A percentile compares a stretch with the other conserved stretches of the same genome.
These are phyloP conservation scores for Aporrectodea caliginosa DNA, from an alignment of 1,140 invertebrate species.

Conservation along the genomic window DNA sequence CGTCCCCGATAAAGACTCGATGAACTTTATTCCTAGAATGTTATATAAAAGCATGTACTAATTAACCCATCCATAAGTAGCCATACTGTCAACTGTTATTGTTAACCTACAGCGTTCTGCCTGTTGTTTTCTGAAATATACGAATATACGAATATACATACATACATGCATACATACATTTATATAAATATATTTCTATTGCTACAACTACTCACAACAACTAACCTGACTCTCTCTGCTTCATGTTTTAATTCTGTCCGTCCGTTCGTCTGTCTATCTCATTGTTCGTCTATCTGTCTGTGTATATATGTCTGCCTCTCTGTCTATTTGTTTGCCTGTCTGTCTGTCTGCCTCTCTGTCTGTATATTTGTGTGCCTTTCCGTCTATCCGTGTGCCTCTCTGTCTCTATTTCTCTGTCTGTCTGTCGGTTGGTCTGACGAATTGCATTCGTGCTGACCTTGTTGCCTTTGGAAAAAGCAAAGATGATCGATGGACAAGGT, in stretches of 20 bases:
- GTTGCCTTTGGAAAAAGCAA: not conserved
- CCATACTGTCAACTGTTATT: not conserved
- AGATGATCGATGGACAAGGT: not conserved
- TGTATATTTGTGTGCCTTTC: not conserved
- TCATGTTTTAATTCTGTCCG: not conserved
- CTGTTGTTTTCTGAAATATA: too few relatives aligned
- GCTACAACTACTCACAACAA: too few relatives aligned
- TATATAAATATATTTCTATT: not conserved
- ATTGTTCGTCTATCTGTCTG: conserved; percentile 6
- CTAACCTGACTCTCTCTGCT: not conserved
- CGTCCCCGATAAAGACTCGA: too few relatives aligned
- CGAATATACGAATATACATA: not conserved
- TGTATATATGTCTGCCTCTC: conserved; percentile 18
- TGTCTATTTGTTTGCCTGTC: not conserved
- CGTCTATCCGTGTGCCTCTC: not conserved
- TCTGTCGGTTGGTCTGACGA: not conserved
- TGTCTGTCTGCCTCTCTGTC: conserved; percentile 33
- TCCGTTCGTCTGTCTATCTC: conserved; percentile 1
- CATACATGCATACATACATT: not conserved
- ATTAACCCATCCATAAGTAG: not conserved
- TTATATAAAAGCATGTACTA: too few relatives aligned
- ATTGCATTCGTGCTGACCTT: not conserved
- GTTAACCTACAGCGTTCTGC: not conserved
- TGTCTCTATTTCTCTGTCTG: conserved; percentile 27
- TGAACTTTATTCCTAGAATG: too few relatives aligned